phyloP scores from a whole-genome alignment of 2,113 vertebrate genomes.

The Cariama cristata region DNA sequence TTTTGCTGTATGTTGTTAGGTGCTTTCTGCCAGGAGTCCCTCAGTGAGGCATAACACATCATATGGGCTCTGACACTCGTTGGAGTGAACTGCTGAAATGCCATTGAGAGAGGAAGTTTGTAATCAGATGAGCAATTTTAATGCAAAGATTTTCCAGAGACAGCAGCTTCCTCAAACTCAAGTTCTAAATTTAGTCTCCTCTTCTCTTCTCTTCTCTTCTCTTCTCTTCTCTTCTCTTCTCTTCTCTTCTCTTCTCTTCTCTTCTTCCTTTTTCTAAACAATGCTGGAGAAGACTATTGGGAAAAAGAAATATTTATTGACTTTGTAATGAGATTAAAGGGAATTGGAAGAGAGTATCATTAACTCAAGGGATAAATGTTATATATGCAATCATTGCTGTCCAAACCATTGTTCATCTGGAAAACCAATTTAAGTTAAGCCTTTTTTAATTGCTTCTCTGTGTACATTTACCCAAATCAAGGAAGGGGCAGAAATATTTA shows the following conservation, averaged over 20 bases:
- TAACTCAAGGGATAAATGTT: constrained; percentile 72
- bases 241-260: not conserved
- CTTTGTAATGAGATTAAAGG: constrained; percentile 66
- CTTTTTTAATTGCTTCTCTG: constrained; percentile 73
- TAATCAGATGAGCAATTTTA: not conserved
- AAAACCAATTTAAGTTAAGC: constrained; percentile 75
- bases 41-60: not conserved
- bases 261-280: not conserved
- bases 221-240: not conserved
- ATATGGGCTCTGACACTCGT: not conserved
- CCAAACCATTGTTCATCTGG: constrained; percentile 65
- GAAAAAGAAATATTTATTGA: constrained; percentile 68
- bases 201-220: not conserved
- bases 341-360: constrained; percentile 64
- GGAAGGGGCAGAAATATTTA: constrained; percentile 53
- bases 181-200: not conserved
- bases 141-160: not conserved
- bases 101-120: not conserved
- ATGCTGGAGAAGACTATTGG: not conserved
- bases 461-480: constrained; percentile 69
- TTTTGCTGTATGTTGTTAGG: not conserved
- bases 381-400: constrained; percentile 52
- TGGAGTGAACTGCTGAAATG: not conserved
- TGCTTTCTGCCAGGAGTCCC: not conserved
- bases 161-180: not conserved